phyloP scores from a whole-genome alignment of 2,888 invertebrate genomes.

The Stenoptilia bipunctidactyla region DNA sequence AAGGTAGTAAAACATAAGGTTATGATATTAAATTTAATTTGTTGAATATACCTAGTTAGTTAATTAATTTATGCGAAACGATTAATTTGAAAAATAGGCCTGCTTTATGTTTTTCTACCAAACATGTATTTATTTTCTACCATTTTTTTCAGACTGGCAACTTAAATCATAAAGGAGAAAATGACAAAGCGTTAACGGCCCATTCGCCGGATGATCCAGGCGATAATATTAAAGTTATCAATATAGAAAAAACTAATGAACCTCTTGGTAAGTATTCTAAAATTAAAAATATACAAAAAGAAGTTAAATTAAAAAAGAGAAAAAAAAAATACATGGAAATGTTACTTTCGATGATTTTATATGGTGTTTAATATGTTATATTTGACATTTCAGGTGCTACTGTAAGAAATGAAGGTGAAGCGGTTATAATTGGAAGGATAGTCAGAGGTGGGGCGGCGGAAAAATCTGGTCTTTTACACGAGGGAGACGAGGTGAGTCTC shows the following conservation, averaged over 20 bases:
- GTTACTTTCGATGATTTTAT: no score
- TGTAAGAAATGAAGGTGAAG: constrained; percentile 93
- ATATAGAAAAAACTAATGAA: constrained; percentile 97
- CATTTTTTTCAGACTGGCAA: constrained; percentile 45
- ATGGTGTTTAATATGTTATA: no score
- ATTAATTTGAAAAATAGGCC: no score
- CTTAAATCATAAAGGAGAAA: constrained; percentile 42
- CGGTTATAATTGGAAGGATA: constrained; percentile 95
- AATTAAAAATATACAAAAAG: no score
- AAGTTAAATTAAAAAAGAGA: no score
- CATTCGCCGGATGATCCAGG: constrained; percentile 61
- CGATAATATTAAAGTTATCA: constrained; percentile 92
- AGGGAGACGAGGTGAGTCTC: constrained; percentile 90
- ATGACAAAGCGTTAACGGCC: constrained; percentile 37
- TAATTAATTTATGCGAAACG: no score
- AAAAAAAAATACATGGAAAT: no score
- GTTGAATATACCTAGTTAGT: no score
- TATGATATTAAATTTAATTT: no score
- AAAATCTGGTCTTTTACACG: constrained; percentile 93
- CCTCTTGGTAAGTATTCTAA: constrained; percentile 75
- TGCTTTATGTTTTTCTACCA: no score
- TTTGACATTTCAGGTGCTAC: constrained; percentile 72
- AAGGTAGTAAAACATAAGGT: no score
- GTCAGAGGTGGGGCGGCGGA: constrained; percentile 98
- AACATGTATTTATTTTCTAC: no score